Evolutionary conservation across 2,888 invertebrate genomes (phyloP).

Genomic region (Aporophyla lueneburgensis): DNA sequence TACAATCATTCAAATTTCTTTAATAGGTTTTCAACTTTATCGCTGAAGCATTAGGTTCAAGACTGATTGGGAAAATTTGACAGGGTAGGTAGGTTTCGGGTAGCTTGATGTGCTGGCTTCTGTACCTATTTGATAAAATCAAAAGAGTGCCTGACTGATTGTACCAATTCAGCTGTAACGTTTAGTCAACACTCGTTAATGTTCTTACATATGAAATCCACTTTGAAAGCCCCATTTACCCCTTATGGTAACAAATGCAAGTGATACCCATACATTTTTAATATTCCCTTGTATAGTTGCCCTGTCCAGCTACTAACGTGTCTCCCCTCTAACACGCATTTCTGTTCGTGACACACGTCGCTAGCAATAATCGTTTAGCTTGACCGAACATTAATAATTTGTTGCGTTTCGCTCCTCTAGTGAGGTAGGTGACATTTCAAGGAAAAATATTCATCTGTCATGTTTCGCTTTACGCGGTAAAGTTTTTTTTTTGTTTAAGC

Average conservation of each 20-base stretch:
- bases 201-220: constrained; percentile 38
- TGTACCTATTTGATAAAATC: not conserved
- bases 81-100: too few relatives aligned
- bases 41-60: too few relatives aligned
- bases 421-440: constrained; percentile 50
- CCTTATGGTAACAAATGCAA: constrained; percentile 43
- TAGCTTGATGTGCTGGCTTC: not conserved
- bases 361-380: constrained; percentile 71
- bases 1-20: too few relatives aligned
- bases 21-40: too few relatives aligned
- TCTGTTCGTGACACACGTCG: constrained; percentile 81
- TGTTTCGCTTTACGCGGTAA: constrained; percentile 22
- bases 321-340: constrained; percentile 66
- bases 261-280: constrained; percentile 67
- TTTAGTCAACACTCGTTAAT: constrained; percentile 23
- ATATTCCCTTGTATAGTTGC: constrained; percentile 55
- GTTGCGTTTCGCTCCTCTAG: constrained; percentile 53
- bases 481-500: not conserved
- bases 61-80: too few relatives aligned
- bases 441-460: constrained; percentile 13
- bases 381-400: constrained; percentile 72
- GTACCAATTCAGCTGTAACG: not conserved
- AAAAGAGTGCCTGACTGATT: constrained; percentile 6
- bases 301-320: constrained; percentile 37
- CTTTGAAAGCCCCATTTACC: constrained; percentile 50